Percentiles rank a stretch among this genome's conserved stretches.
Evolutionary conservation across 2,113 vertebrate genomes (phyloP).

Genomic region (Boleophthalmus pectinirostris): DNA sequence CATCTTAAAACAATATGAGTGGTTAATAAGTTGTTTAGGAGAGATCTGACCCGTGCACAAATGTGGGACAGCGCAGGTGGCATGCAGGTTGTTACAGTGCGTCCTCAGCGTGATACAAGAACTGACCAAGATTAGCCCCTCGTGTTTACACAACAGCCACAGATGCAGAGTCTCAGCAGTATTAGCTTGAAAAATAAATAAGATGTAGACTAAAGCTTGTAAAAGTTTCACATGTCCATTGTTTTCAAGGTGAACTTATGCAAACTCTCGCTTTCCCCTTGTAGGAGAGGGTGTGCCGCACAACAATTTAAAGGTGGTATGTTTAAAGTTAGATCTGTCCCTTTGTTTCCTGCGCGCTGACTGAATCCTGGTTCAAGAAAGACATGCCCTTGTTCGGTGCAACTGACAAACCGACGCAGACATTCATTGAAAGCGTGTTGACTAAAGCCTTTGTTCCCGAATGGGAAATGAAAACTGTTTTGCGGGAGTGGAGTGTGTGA

Average conservation of each 20-base stretch:
- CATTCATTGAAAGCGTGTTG: background rate
- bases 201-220: background rate
- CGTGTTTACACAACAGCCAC: conserved; percentile 70
- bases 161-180: conserved; percentile 52
- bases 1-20: background rate
- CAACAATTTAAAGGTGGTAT: background rate
- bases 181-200: conserved; percentile 14
- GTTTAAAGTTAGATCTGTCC: background rate
- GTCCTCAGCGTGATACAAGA: conserved; percentile 16
- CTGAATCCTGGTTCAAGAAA: background rate
- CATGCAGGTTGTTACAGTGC: conserved; percentile 41
- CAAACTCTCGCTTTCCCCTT: background rate
- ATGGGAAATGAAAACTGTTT: background rate
- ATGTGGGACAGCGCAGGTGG: conserved; percentile 15
- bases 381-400: conserved; percentile 25
- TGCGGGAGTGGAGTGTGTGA: too few relatives aligned
- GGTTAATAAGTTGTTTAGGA: background rate
- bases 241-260: background rate
- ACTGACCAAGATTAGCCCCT: conserved; percentile 29
- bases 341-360: conserved; percentile 32
- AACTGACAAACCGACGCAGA: conserved; percentile 23
- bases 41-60: background rate
- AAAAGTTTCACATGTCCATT: background rate
- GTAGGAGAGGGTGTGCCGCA: conserved; percentile 9
- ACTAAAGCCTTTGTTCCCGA: conserved; percentile 5